phyloP scores from a whole-genome alignment of 2,113 vertebrate species.

The Cacatua alba region DNA sequence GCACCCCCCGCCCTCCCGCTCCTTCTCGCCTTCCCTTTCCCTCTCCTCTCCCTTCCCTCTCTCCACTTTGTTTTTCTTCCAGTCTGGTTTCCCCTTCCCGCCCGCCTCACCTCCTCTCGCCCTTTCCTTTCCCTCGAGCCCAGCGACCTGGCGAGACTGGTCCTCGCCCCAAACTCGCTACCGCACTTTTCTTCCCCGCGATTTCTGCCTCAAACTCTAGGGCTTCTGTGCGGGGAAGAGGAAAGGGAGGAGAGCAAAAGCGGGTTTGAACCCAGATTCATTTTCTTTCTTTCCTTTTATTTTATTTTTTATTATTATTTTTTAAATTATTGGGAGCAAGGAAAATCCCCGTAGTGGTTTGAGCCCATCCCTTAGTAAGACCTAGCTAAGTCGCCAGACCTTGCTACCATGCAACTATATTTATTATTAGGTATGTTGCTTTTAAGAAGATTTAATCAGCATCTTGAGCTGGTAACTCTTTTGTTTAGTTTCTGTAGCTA shows the following conservation, averaged over 20 bases:
- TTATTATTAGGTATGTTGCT: constrained; percentile 79
- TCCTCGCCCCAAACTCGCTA: not conserved
- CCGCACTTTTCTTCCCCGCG: not conserved
- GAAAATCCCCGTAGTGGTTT: not conserved
- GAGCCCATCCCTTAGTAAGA: not conserved
- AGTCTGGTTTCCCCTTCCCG: not conserved
- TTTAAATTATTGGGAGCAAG: not conserved
- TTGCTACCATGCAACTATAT: constrained; percentile 63
- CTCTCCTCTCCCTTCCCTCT: not conserved
- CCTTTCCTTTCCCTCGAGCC: not conserved
- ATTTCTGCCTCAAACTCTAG: not conserved
- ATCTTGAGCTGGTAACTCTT: constrained; percentile 82
- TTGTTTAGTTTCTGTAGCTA: constrained; percentile 86
- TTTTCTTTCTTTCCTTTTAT: not conserved
- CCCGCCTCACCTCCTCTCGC: not conserved
- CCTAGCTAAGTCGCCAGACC: constrained; percentile 8
- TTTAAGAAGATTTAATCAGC: constrained; percentile 84
- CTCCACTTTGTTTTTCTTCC: not conserved
- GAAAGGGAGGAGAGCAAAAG: not conserved
- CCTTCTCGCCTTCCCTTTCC: not conserved
- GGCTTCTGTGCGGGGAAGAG: not conserved
- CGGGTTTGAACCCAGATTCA: not conserved
- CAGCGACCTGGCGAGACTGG: not conserved
- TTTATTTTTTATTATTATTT: not conserved
- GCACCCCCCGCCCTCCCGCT: not conserved